Evolutionary conservation across 2,888 invertebrate species (phyloP), one percentile per base, ranked within the genome.

Genomic region (Heliothis peltigera): DNA sequence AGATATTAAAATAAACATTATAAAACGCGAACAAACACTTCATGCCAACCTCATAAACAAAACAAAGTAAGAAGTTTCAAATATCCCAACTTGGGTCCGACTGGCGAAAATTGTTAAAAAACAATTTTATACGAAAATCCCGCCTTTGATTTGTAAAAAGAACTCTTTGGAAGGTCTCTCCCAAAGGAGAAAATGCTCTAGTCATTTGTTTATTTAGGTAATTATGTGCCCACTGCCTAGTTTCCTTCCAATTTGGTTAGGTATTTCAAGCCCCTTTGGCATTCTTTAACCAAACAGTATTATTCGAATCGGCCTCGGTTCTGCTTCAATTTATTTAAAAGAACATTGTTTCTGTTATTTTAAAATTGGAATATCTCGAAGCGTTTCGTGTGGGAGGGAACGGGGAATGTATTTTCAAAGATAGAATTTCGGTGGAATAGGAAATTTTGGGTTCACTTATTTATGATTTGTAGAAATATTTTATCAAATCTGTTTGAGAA

Each of bases 191-290:
- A 64, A 75, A 49, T 73, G 49, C 59, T 64, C 47, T 21, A 63
- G 60, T 46, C 63, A 19, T 28, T 71, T 74, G 66, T 79, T 79
- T 79, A 74, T 79, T 77, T 77, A 66, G 75, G 66, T 77, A 79
- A 79, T 79, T 79, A 79, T 77, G 61, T 60, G 52, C 54, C 66
- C 58, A 55, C 63, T 52, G 53, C 48, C 62, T 73, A 76, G 73
- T 70, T 71, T 47, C 52, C 53, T 56, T 72, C 63, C 63, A 77
- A 77, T 79, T 76, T 53, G 47, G 63, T 59, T 72, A 73, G 67
- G 64, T 73, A 75, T 81, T 77, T 51, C 39, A 64, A 66, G 52
- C 60, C 66, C 46, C 57, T 79, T 75, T 64, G 77, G 80, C 56
- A 69, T 79, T 60, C 66, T 79, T 68, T 58, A 49, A 49, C 48